Conservation (phyloP, 2,888 invertebrate genomes). For the Oligia fasciuncula region DNA sequence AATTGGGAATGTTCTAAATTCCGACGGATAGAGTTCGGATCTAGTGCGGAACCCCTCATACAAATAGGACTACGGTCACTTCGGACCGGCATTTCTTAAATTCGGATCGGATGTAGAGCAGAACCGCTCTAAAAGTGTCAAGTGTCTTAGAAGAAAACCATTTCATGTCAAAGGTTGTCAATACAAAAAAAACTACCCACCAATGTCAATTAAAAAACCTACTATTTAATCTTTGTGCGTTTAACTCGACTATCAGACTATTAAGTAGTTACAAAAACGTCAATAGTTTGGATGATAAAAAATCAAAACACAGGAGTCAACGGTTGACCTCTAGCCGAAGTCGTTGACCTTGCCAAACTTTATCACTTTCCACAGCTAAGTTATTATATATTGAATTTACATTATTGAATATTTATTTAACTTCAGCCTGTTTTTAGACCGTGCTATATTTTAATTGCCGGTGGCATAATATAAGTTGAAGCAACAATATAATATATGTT, state of each 20-base stretch:
- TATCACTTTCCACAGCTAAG: constrained; percentile 5
- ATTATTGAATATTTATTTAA: constrained; percentile 15
- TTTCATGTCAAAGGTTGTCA: not conserved
- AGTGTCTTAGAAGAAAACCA: not conserved
- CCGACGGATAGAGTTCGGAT: too few species aligned
- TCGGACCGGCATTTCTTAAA: too few species aligned
- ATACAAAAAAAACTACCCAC: not conserved
- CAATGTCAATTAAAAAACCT: not conserved
- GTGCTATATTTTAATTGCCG: not conserved
- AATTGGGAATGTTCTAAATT: too few species aligned
- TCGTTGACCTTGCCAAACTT: constrained; percentile 52
- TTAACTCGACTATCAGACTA: not conserved
- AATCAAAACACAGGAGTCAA: constrained; percentile 42
- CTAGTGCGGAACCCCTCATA: too few species aligned
- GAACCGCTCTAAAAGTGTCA: not conserved
- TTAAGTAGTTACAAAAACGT: constrained; percentile 21
- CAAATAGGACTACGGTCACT: too few species aligned
- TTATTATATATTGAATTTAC: constrained; percentile 4
- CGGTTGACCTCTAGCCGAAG: constrained; percentile 40
- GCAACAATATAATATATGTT: not conserved
- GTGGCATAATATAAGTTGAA: not conserved
- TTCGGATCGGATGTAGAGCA: too few species aligned
- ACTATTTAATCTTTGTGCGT: not conserved
- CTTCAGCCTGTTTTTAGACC: not conserved
- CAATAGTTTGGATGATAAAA: constrained; percentile 30